A percentile compares a stretch with the other conserved stretches of the same genome.
Evolutionary conservation across 2,888 invertebrate genomes (phyloP).

Genomic region (Rapana venosa): DNA sequence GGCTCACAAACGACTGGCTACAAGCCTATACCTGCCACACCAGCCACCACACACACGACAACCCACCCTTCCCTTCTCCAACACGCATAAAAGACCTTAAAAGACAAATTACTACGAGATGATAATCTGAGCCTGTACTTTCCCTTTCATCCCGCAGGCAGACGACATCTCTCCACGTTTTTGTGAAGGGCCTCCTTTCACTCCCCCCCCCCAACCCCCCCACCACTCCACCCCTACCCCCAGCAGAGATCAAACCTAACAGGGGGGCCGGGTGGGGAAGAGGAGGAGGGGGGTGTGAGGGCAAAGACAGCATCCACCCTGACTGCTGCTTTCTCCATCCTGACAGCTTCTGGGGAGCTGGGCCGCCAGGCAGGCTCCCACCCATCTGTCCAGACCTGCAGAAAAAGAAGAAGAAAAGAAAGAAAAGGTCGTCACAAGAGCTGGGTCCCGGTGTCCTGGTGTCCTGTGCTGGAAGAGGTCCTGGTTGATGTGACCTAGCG

Average conservation of each 20-base stretch:
- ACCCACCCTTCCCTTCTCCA: background rate
- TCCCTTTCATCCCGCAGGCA: background rate
- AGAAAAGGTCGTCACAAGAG: background rate
- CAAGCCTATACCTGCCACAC: background rate
- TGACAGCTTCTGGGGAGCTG: background rate
- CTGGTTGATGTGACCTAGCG: background rate
- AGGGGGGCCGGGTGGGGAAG: too few species aligned
- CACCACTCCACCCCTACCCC: background rate
- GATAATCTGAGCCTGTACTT: background rate
- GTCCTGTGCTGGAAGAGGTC: background rate
- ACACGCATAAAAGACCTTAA: background rate
- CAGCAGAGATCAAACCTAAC: slow-evolving; percentile 19
- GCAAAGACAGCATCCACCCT: background rate
- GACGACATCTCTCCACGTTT: background rate
- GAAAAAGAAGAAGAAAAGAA: background rate
- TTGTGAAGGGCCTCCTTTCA: background rate
- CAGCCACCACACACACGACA: background rate
- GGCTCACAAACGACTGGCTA: background rate
- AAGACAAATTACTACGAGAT: slow-evolving; percentile 20
- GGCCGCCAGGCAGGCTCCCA: background rate
- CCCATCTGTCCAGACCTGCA: background rate
- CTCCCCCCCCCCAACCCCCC: background rate
- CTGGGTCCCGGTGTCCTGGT: background rate
- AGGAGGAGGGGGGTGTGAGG: background rate
- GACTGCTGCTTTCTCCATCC: slow-evolving; percentile 12